A percentile compares a stretch with the other conserved stretches of the same genome.
Conservation (phyloP, 1,140 invertebrate species). For the Drosophila albomicans region DNA sequence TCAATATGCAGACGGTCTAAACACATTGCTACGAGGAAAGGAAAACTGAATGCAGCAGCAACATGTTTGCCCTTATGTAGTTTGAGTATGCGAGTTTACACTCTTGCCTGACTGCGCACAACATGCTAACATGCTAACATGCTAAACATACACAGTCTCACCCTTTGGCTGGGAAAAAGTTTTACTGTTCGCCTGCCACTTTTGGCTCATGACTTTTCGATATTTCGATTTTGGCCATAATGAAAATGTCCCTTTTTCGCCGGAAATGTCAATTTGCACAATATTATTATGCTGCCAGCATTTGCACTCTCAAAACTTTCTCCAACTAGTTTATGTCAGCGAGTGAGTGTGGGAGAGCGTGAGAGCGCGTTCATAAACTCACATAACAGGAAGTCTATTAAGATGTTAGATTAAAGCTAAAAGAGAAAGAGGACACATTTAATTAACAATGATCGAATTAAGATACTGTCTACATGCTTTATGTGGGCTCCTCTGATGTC, state of each 20-base stretch:
- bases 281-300: constrained; percentile 33
- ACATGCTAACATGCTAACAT: constrained; percentile 38
- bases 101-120: constrained; percentile 39
- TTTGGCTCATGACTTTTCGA: constrained; percentile 42
- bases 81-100: constrained; percentile 32
- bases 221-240: constrained; percentile 23
- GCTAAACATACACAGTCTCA: background rate
- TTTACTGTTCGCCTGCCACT: constrained; percentile 16
- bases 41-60: background rate
- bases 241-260: constrained; percentile 27
- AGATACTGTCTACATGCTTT: constrained; percentile 24
- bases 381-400: constrained; percentile 15
- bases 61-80: constrained; percentile 5
- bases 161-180: constrained; percentile 26
- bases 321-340: background rate
- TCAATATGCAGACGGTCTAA: constrained; percentile 6
- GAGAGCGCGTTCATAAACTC: background rate
- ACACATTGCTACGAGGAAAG: constrained; percentile 4
- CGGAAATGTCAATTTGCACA: constrained; percentile 46
- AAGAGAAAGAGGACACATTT: constrained; percentile 21
- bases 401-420: constrained; percentile 18
- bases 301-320: constrained; percentile 8
- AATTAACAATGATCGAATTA: constrained; percentile 49
- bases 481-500: constrained; percentile 5
- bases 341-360: background rate